These are phyloP conservation scores for Leucoma salicis DNA, from an alignment of 2,888 invertebrate species.

Conservation along the genomic window DNA sequence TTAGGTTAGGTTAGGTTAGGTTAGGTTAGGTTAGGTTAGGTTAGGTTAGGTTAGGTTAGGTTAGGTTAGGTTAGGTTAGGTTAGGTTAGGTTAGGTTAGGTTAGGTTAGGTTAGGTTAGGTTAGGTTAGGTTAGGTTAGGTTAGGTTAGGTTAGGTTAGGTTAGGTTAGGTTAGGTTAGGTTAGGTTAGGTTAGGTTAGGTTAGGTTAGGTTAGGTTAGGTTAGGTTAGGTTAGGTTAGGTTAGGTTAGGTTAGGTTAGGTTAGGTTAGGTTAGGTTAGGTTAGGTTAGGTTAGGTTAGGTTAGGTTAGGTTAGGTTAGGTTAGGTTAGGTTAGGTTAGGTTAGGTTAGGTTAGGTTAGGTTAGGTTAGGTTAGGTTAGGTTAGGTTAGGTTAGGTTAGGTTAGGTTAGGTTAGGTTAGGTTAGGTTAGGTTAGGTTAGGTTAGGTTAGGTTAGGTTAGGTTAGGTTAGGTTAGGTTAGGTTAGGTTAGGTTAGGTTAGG, in stretches of 20 bases:
- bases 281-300: conserved; percentile 17
- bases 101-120: conserved; percentile 25
- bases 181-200: conserved; percentile 18
- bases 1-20: conserved; percentile 27
- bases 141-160: conserved; percentile 17
- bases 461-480: conserved; percentile 4
- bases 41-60: conserved; percentile 35
- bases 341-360: conserved; percentile 13
- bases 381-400: conserved; percentile 11
- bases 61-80: conserved; percentile 32
- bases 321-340: conserved; percentile 19
- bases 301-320: conserved; percentile 16
- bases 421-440: conserved; percentile 13
- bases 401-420: conserved; percentile 12
- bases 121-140: conserved; percentile 16
- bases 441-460: conserved; percentile 6
- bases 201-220: conserved; percentile 17
- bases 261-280: conserved; percentile 17
- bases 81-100: conserved; percentile 29
- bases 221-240: conserved; percentile 14
- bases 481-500: conserved; percentile 7
- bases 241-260: conserved; percentile 14
- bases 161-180: conserved; percentile 17
- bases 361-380: conserved; percentile 10
- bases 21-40: conserved; percentile 31